Percentiles rank a stretch among this genome's conserved stretches.
These are phyloP conservation scores for Psephotus haematonotus DNA, from an alignment of 2,113 vertebrate genomes.

Conservation along the genomic window DNA sequence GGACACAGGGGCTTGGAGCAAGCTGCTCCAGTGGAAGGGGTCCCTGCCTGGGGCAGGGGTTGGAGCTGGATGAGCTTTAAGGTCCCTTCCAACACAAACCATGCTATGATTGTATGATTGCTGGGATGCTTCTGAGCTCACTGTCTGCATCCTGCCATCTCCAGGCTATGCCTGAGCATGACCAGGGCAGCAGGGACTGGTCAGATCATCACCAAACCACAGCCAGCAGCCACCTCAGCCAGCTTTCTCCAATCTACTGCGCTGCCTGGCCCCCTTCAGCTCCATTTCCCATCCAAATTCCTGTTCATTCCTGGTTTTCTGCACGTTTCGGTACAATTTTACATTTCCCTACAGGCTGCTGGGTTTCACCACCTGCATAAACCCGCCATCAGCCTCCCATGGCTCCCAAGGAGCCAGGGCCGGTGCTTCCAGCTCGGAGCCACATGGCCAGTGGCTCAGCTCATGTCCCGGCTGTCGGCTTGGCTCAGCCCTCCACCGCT, in stretches of 20 bases:
- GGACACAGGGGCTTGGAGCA: neutral
- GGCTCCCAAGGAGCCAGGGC: rapidly evolving
- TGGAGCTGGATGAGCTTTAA: neutral
- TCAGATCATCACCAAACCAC: rapidly evolving
- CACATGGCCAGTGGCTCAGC: rapidly evolving
- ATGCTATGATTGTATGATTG: neutral
- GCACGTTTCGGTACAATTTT: neutral
- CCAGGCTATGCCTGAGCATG: rapidly evolving
- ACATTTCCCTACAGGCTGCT: neutral
- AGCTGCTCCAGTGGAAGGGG: neutral
- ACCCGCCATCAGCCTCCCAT: neutral
- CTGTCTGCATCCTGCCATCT: rapidly evolving
- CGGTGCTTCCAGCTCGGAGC: neutral
- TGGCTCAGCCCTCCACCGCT: neutral
- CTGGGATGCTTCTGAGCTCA: neutral
- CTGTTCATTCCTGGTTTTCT: rapidly evolving
- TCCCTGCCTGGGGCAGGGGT: neutral
- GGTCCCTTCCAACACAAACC: neutral
- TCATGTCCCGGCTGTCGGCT: neutral
- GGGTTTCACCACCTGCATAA: neutral
- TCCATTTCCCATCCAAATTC: neutral
- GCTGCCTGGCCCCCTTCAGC: neutral
- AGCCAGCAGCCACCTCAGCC: neutral
- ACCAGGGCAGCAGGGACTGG: neutral
- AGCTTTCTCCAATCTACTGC: neutral